Percentiles rank a stretch among this genome's conserved stretches.
Conservation (phyloP, 2,888 invertebrate species). For the Charanyca ferruginea region DNA sequence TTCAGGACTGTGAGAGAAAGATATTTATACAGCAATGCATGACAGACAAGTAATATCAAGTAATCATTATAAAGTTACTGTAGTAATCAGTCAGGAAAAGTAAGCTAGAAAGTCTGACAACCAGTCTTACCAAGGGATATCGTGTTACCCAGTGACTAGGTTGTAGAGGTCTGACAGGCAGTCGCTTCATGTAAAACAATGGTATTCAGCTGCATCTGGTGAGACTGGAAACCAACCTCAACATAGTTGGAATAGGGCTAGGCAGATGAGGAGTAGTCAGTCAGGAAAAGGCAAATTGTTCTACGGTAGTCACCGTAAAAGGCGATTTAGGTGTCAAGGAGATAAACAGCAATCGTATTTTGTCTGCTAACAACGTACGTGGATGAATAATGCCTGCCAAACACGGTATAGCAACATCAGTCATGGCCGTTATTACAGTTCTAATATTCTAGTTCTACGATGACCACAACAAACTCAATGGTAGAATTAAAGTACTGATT, state of each 20-base stretch:
- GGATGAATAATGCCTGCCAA: constrained; percentile 5
- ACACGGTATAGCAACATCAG: constrained; percentile 23
- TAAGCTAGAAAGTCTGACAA: too few species aligned
- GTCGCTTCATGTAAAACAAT: too few species aligned
- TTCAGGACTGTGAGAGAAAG: background rate
- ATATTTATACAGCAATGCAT: constrained; percentile 4
- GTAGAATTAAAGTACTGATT: constrained; percentile 10
- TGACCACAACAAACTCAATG: constrained; percentile 4
- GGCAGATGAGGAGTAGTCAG: too few species aligned
- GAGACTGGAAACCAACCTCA: too few species aligned
- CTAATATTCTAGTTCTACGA: constrained; percentile 2
- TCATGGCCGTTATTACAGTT: constrained; percentile 25
- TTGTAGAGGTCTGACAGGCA: too few species aligned
- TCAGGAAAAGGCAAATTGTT: background rate
- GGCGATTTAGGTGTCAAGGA: background rate
- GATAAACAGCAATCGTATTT: constrained; percentile 1
- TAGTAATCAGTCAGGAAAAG: background rate
- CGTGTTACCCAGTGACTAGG: too few species aligned
- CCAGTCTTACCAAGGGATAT: too few species aligned
- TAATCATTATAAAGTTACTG: background rate
- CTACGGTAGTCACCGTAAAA: background rate
- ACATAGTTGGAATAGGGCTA: too few species aligned
- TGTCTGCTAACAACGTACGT: constrained; percentile 15
- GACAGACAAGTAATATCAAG: background rate
- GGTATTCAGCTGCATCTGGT: too few species aligned